Evolutionary conservation across 2,888 invertebrate species (phyloP), one percentile per base, ranked within the genome.

Genomic region (Leptopilina myrica): DNA sequence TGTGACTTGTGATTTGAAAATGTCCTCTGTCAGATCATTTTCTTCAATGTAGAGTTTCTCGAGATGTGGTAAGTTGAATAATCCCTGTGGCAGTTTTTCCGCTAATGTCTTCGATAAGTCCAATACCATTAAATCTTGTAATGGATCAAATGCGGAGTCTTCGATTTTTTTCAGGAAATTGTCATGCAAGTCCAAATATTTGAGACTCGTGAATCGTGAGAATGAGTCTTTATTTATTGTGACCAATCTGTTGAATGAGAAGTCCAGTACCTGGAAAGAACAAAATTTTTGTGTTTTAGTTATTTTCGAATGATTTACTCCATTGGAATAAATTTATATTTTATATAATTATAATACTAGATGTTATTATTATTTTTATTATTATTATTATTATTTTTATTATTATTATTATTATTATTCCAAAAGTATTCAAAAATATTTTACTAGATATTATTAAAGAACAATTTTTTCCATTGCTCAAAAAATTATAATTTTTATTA

Each of bases 1-100:
- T 12, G 88, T 90, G 56, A 93, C 90, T n/a, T 89, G 87, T 26
- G 92, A 85, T 7, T 90, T 90, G 73, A 93, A 90, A 33, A 89
- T 90, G 20, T 91, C 84, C 78, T 93, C 93, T 9, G 91, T 86
- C 67, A 94, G 87, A 0, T 92, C 92, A 87, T 94, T 95, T 8
- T 93, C 91, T 46, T 91, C 92, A 2, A 95, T 92, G 86, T 94
- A 95, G 40, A 96, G 90, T 88, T 94, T 95, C 77, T 95, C 92
- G 79, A 96, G 88, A 0, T 93, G 92, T 0, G 95, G 94, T 82
- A 95, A 86, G 79, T 93, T 93, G 69, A 95, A 93, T 14, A 94
- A 89, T 3, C 91, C 91, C 64, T 91, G 91, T 0, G 94, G 94
- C 0, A 95, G 88, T 49, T 91, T 89, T 66, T 92, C 86, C 73